phyloP scores from a whole-genome alignment of 2,888 invertebrate species.

The Alentia gelatinosa region DNA sequence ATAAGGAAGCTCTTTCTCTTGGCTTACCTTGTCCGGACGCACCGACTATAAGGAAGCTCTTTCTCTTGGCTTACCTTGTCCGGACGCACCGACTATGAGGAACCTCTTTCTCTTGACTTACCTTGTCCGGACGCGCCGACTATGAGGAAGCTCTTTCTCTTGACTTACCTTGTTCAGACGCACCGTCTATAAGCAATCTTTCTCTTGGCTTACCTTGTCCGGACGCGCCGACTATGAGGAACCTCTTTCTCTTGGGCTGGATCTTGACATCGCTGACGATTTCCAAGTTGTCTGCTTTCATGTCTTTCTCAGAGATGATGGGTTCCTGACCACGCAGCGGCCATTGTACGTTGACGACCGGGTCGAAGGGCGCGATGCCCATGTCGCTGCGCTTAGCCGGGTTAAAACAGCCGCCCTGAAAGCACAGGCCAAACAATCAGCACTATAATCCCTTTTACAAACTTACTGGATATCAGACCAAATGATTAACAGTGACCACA shows the following conservation, averaged over 20 bases:
- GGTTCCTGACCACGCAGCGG: conserved; percentile 35
- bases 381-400: conserved; percentile 11
- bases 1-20: too few species aligned
- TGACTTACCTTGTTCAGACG: too few species aligned
- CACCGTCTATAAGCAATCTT: too few species aligned
- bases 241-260: conserved; percentile 55
- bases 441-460: background rate
- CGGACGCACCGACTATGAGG: conserved; percentile 58
- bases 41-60: conserved; percentile 58
- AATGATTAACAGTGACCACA: too few species aligned
- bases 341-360: conserved; percentile 58
- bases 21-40: conserved; percentile 60
- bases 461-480: background rate
- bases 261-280: background rate
- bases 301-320: conserved; percentile 58
- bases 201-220: conserved; percentile 60
- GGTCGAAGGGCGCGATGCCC: conserved; percentile 52
- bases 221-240: conserved; percentile 58
- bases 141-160: conserved; percentile 58
- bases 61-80: conserved; percentile 60
- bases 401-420: conserved; percentile 58
- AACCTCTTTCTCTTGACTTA: conserved; percentile 57
- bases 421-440: background rate
- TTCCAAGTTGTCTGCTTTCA: background rate
- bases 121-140: conserved; percentile 60